Evolutionary conservation across 2,888 invertebrate genomes (phyloP).

Genomic region (Uropetala carovei): DNA sequence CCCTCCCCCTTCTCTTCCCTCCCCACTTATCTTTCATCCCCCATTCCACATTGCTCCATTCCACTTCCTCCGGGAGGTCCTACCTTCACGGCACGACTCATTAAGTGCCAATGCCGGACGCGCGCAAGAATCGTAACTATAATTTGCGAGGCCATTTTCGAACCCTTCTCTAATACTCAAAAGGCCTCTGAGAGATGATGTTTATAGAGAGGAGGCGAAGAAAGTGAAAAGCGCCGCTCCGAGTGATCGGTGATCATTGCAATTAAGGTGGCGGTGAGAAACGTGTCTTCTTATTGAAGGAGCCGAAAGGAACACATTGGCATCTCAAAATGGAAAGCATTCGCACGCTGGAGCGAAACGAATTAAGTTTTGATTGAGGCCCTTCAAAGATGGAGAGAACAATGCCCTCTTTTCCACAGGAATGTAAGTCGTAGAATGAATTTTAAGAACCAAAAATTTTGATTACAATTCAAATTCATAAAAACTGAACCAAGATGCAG

Average conservation of each 20-base stretch:
- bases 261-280: not conserved
- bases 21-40: not conserved
- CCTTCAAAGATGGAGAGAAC: too few relatives aligned
- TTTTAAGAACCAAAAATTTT: too few relatives aligned
- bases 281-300: not conserved
- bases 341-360: not conserved
- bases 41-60: not conserved
- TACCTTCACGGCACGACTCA: not conserved
- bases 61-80: not conserved
- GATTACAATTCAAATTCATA: too few relatives aligned
- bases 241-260: not conserved
- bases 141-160: not conserved
- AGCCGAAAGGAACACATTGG: not conserved
- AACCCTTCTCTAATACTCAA: not conserved
- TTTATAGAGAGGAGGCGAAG: not conserved
- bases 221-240: not conserved
- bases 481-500: too few relatives aligned
- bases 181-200: not conserved
- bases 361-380: too few relatives aligned
- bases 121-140: conserved; percentile 13
- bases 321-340: not conserved
- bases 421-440: too few relatives aligned
- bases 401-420: too few relatives aligned
- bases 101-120: conserved; percentile 8
- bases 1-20: not conserved